Evolutionary conservation across 2,888 invertebrate species (phyloP).

Genomic region (Platypus cylindrus): DNA sequence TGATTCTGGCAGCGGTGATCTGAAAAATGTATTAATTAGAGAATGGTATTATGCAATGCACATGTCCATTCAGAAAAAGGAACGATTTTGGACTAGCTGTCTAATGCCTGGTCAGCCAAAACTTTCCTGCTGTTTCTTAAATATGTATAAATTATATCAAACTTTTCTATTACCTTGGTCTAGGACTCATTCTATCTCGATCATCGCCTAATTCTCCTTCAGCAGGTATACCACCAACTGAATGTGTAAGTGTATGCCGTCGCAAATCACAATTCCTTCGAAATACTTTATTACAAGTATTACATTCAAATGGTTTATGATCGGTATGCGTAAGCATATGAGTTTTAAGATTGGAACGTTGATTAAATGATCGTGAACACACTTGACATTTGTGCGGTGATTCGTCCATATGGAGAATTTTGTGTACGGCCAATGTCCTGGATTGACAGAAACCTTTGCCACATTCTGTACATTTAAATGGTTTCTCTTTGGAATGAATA

Average conservation of each 20-base stretch:
- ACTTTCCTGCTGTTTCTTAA: too few species aligned
- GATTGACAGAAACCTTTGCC: conserved; percentile 98
- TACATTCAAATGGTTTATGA: conserved; percentile 33
- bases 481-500: conserved; percentile 97
- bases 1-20: conserved; percentile 28
- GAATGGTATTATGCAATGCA: too few species aligned
- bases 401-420: conserved; percentile 86
- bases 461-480: conserved; percentile 93
- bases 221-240: conserved; percentile 74
- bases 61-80: too few species aligned
- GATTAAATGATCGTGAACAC: conserved; percentile 82
- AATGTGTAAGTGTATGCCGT: conserved; percentile 80
- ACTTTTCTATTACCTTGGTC: conserved; percentile 25
- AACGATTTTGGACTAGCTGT: too few species aligned
- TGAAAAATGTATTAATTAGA: conserved; percentile 6
- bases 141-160: too few species aligned
- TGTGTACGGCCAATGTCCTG: conserved; percentile 90
- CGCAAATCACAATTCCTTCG: conserved; percentile 77
- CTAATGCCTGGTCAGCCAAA: too few species aligned
- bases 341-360: conserved; percentile 83
- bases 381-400: conserved; percentile 88
- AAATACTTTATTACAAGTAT: conserved; percentile 31
- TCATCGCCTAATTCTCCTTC: conserved; percentile 45
- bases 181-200: conserved; percentile 27
- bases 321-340: conserved; percentile 81